Evolutionary conservation across 2,797 vertebrate species (phyloP).

Genomic region (Adelosebastes latens): DNA sequence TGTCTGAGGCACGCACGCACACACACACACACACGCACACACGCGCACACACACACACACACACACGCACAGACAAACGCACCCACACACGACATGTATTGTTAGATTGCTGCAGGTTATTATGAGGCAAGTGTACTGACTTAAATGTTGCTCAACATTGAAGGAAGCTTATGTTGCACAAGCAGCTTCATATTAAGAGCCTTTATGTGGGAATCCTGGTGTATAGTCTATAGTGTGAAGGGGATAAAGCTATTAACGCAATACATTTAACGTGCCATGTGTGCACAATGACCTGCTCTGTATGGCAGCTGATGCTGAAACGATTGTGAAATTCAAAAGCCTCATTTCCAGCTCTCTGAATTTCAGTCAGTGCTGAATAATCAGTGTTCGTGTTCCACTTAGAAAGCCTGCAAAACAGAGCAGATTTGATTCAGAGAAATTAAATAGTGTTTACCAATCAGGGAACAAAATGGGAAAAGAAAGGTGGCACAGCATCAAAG

Average conservation of each 20-base stretch:
- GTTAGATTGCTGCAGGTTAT: background rate
- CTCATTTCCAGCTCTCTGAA: background rate
- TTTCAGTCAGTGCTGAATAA: background rate
- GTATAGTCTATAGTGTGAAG: conserved; percentile 18
- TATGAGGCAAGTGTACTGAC: background rate
- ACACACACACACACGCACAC: background rate
- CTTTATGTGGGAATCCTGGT: conserved; percentile 43
- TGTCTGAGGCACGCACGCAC: conserved; percentile 58
- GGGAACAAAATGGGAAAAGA: background rate
- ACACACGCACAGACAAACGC: background rate
- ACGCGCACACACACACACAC: conserved; percentile 4
- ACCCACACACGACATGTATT: conserved; percentile 2
- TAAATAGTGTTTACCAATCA: background rate
- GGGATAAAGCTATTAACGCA: conserved; percentile 44
- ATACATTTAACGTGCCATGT: conserved; percentile 36
- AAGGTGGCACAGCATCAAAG: background rate
- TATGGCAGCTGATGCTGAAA: conserved; percentile 3
- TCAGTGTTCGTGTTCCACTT: background rate
- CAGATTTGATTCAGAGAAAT: background rate
- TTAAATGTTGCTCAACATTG: conserved; percentile 43
- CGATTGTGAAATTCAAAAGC: conserved; percentile 13
- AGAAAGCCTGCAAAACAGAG: background rate
- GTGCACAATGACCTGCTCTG: conserved; percentile 46
- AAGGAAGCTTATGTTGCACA: conserved; percentile 28
- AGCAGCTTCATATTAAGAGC: conserved; percentile 62